Evolutionary conservation across 2,113 vertebrate species (phyloP).

Genomic region (Salvelinus alpinus): DNA sequence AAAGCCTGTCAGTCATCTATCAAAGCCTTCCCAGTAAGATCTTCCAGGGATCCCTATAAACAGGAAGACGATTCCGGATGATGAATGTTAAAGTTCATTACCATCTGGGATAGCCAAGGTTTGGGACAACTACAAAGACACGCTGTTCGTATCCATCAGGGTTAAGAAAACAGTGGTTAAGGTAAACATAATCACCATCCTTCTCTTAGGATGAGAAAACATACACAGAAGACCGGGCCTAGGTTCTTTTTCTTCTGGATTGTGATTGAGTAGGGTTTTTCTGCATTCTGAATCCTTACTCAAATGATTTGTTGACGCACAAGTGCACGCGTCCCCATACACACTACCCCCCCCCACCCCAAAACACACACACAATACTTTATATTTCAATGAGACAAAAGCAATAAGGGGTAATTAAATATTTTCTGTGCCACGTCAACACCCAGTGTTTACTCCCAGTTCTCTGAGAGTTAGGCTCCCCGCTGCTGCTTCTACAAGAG

Average conservation of each 20-base stretch:
- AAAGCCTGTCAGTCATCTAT: slow-evolving; percentile 58
- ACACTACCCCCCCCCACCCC: too few relatives aligned
- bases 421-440: slow-evolving; percentile 39
- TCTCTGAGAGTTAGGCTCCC: slow-evolving; percentile 20
- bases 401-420: too few relatives aligned
- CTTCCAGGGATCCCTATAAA: slow-evolving; percentile 48
- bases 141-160: neutral
- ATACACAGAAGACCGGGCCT: neutral
- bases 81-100: slow-evolving; percentile 25
- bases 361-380: too few relatives aligned
- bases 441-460: slow-evolving; percentile 43
- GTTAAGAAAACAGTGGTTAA: neutral
- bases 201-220: neutral
- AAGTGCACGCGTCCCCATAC: too few relatives aligned
- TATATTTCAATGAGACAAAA: too few relatives aligned
- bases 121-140: slow-evolving; percentile 30
- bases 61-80: slow-evolving; percentile 39
- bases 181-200: slow-evolving; percentile 6
- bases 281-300: too few relatives aligned
- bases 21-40: slow-evolving; percentile 26
- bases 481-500: too few relatives aligned
- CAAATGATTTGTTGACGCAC: too few relatives aligned
- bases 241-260: too few relatives aligned
- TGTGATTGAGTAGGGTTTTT: too few relatives aligned
- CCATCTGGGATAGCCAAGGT: slow-evolving; percentile 30